These are phyloP conservation scores for Trachurus trachurus DNA, from an alignment of 2,797 vertebrate genomes.

Conservation along the genomic window DNA sequence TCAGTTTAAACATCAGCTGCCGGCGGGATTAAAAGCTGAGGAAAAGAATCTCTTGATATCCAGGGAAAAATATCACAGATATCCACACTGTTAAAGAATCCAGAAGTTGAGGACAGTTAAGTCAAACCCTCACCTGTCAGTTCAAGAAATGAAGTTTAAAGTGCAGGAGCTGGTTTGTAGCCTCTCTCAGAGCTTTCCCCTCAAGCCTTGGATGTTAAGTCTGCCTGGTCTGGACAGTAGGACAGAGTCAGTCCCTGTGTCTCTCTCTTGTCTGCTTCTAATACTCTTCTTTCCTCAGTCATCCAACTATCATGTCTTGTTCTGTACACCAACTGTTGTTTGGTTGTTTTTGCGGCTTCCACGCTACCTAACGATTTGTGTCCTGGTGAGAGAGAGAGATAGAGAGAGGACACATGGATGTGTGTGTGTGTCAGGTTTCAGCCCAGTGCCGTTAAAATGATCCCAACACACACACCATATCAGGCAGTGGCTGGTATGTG, in stretches of 20 bases:
- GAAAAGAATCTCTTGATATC: not conserved
- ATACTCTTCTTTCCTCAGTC: not conserved
- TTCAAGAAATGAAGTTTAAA: not conserved
- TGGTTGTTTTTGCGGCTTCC: slow-evolving; percentile 30
- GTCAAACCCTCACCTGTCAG: not conserved
- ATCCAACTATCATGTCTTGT: slow-evolving; percentile 5
- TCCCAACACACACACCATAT: slow-evolving; percentile 63
- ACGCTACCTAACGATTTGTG: slow-evolving; percentile 25
- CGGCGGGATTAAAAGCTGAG: not conserved
- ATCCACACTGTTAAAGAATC: not conserved
- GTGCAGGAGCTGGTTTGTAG: not conserved
- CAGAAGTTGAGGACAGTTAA: not conserved
- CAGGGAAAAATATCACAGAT: not conserved
- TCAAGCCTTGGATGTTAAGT: not conserved
- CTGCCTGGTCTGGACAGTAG: not conserved
- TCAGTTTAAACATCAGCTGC: slow-evolving; percentile 5
- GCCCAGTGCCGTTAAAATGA: slow-evolving; percentile 42
- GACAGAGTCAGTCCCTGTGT: not conserved
- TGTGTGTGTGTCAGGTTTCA: slow-evolving; percentile 72
- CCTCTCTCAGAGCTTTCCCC: not conserved
- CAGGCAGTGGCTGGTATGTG: slow-evolving; percentile 77
- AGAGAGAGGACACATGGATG: not conserved
- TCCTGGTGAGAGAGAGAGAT: slow-evolving; percentile 2
- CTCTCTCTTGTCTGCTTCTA: not conserved
- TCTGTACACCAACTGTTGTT: not conserved